Conservation (phyloP, 2,113 vertebrate genomes). For the Notothenia rossii region DNA sequence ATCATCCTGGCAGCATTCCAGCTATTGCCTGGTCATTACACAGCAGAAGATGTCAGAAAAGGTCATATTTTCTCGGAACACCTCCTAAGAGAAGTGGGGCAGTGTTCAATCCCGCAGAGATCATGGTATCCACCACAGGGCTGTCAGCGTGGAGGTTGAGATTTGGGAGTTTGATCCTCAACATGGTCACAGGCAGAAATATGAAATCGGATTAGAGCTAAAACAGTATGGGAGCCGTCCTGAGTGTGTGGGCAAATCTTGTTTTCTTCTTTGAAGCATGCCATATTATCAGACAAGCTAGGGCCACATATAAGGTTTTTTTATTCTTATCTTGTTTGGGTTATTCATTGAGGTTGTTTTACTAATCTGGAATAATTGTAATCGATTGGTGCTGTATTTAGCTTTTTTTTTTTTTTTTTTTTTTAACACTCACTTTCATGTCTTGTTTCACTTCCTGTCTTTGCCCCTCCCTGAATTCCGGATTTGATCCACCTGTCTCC, state of each 20-base stretch:
- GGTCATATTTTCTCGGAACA: conserved; percentile 9
- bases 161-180: conserved; percentile 38
- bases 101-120: conserved; percentile 24
- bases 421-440: too few species aligned
- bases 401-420: too few species aligned
- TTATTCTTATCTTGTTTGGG: conserved; percentile 7
- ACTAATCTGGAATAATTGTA: too few species aligned
- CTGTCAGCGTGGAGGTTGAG: conserved; percentile 19
- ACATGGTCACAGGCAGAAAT: conserved; percentile 32
- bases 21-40: background rate
- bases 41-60: conserved; percentile 17
- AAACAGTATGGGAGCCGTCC: conserved; percentile 20
- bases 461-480: too few species aligned
- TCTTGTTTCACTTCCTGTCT: too few species aligned
- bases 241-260: conserved; percentile 1
- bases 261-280: background rate
- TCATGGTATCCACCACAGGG: conserved; percentile 26
- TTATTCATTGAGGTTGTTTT: too few species aligned
- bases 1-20: conserved; percentile 2
- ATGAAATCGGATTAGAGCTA: conserved; percentile 36
- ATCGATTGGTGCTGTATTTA: too few species aligned
- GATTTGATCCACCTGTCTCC: too few species aligned
- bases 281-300: background rate
- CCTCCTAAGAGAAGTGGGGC: conserved; percentile 7
- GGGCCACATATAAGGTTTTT: background rate